Base-by-base conservation (phyloP, 2,113 vertebrate genomes). In the Dicaeum eximium region DNA sequence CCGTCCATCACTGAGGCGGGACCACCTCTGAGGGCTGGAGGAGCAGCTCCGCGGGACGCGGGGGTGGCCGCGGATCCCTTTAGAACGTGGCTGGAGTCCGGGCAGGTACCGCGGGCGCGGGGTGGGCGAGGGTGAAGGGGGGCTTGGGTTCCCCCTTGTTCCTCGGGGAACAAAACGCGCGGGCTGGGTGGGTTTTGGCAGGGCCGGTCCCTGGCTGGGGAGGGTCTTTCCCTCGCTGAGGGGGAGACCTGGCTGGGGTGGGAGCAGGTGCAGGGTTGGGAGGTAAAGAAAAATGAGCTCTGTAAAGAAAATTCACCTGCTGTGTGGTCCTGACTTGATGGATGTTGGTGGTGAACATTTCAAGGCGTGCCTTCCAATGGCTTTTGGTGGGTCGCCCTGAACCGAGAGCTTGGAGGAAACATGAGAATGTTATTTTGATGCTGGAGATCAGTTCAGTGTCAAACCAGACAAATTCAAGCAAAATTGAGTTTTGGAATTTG, bases 301-400 rank as follows among this genome's bases (percentile, higher is more conserved):
- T 28, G 24, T 35, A 6, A 56, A 48, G 40, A 11, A 48, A 37
- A 69, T 42, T 31, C 8, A 3, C 4, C 21, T 23, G 21, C 5
- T 54, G 21, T 4, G 56, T 16, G 40, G 10, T 17, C 11, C 35
- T 42, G 51, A 1, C 4, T 8, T 1, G 35, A 0, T 3, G 2
- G 51, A 0, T 50, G 0, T 0, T 15, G 20, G 24, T 13, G 1
- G 48, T 8, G 57, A 10, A 13, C n/a, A 4, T 38, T 40, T 33
- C 17, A 1, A 10, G 51, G 22, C 5, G 51, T 15, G 13, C 2
- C 4, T 31, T 48, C 2, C 7, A 28, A 0, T 22, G 17, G 66
- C 10, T 62, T 31, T 35, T 35, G 16, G 4, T 24, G 9, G 27
- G 6, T 69, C 4, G 1, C 5, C 3, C 7, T 45, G 8, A 4